Conservation (phyloP, 2,113 vertebrate species). For the Mobula hypostoma region DNA sequence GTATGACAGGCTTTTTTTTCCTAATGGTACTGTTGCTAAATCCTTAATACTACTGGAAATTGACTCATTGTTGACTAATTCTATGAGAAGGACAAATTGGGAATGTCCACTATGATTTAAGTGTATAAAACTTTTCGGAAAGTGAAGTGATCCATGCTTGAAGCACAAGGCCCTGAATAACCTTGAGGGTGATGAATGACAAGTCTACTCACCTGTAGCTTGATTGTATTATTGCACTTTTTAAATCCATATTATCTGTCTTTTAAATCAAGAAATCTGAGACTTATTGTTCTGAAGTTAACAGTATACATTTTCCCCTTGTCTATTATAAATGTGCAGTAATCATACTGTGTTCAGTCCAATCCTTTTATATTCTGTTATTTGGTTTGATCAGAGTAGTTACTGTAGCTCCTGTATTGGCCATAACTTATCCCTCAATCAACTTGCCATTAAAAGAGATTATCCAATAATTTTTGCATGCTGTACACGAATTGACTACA, state of each 20-base stretch:
- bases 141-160: no score
- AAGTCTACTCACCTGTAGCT: neutral
- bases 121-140: no score
- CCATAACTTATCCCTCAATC: no score
- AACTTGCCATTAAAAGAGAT: no score
- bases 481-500: no score
- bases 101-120: no score
- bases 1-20: neutral
- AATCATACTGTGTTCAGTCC: neutral
- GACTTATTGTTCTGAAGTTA: neutral
- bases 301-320: neutral
- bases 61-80: no score
- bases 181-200: no score
- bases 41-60: neutral
- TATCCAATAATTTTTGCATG: no score
- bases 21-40: neutral
- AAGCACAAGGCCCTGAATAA: no score
- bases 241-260: neutral
- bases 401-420: no score
- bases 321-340: neutral
- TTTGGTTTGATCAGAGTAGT: neutral
- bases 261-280: neutral
- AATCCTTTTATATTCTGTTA: neutral
- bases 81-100: no score
- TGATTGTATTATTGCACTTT: neutral